A percentile compares a stretch with the other conserved stretches of the same genome.
Conservation (phyloP, 2,888 invertebrate genomes). For the Eupeodes luniger region DNA sequence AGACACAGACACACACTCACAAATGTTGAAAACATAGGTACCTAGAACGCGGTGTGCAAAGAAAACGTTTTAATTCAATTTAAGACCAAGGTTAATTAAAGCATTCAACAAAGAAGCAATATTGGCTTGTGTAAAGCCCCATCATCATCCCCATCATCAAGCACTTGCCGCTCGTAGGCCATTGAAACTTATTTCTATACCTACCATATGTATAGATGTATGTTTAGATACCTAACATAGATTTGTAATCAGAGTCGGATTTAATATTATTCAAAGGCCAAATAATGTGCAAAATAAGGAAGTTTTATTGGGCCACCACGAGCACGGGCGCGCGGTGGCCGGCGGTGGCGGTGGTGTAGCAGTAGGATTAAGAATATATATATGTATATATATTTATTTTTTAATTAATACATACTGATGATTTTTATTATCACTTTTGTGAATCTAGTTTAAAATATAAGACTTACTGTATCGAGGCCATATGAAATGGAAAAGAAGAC, state of each 20-base stretch:
- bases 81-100: conserved; percentile 71
- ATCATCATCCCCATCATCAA: neutral
- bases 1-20: neutral
- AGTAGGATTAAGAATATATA: too few relatives aligned
- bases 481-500: too few relatives aligned
- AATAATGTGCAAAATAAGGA: too few relatives aligned
- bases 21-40: conserved; percentile 21
- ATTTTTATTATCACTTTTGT: too few relatives aligned
- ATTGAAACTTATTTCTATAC: conserved; percentile 26
- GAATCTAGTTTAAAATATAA: too few relatives aligned
- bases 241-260: conserved; percentile 12
- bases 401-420: too few relatives aligned
- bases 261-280: neutral
- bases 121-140: conserved; percentile 26
- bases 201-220: neutral
- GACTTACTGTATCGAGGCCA: too few relatives aligned
- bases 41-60: conserved; percentile 34
- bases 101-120: conserved; percentile 57
- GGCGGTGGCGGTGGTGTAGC: too few relatives aligned
- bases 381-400: too few relatives aligned
- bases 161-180: conserved; percentile 14
- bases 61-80: conserved; percentile 64
- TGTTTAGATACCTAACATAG: neutral
- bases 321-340: too few relatives aligned
- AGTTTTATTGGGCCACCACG: too few relatives aligned